Base-by-base conservation (phyloP, 2,113 vertebrate species). In the Agapornis roseicollis region DNA sequence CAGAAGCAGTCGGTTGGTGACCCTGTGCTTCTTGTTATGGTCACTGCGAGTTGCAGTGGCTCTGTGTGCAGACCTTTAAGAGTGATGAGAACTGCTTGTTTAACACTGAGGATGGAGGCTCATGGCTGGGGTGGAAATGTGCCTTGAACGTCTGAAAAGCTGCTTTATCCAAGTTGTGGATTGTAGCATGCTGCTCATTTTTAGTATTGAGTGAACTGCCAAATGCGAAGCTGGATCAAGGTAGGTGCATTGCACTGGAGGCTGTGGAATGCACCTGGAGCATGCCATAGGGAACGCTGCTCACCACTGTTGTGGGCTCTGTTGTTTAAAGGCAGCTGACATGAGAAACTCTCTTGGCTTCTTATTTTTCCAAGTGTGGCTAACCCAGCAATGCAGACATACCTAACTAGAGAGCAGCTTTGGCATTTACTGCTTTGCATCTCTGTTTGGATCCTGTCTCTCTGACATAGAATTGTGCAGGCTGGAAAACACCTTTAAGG, bases 131-230 rank as follows among this genome's bases (percentile, higher is more conserved):
- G 13, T 74, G 49, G 53, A n/a, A 41, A 14, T 4, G 35, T 35
- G 27, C 78, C 35, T 46, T 28, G 31, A 11, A 11, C 33, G 3
- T 8, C 74, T 41, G 58, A n/a, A 29, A 35, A 72, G 52, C 52
- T 52, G 90, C 68, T 68, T 52, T 46, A 28, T 33, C 63, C 64
- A 20, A 11, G 35, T 0, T 49, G 60, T 6, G 70, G 39, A 3
- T 20, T 20, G 69, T 7, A 37, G n/a, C 17, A 0, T 9, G 10
- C 10, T 29, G 63, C 33, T 87, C 3, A 0, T 29, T 35, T 41
- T 58, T 1, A 24, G 39, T 13, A 5, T 10, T 25, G 39, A 27
- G 17, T 11, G 44, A 58, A 10, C 3, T 28, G 28, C 41, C 47
- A 35, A 4, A 4, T 17, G 33, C 33, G 6, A 3, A 41, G 42